A percentile compares a stretch with the other conserved stretches of the same genome.
Conservation (phyloP, 2,797 vertebrate species). For the Coccyzus lansbergi region DNA sequence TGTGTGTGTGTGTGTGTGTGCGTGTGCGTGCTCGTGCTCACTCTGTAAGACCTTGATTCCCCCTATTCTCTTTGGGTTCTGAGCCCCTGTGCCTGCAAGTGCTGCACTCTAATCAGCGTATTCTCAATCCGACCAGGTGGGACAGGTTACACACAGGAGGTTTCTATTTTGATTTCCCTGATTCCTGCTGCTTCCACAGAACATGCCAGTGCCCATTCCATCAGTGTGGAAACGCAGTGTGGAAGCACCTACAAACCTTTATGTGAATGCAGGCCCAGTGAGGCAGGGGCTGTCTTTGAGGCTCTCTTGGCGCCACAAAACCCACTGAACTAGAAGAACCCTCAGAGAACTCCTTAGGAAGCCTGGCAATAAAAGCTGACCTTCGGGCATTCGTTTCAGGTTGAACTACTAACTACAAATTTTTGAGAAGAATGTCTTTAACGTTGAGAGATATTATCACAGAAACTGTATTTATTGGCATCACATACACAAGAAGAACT, state of each 20-base stretch:
- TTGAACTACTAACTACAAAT: neutral
- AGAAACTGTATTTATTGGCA: neutral
- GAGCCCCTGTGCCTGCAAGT: neutral
- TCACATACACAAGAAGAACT: neutral
- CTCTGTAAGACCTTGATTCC: neutral
- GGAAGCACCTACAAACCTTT: neutral
- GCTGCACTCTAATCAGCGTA: fast-evolving
- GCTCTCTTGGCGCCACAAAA: neutral
- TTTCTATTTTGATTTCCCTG: neutral
- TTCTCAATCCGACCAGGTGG: fast-evolving
- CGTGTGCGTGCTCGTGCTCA: fast-evolving
- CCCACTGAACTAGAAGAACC: neutral
- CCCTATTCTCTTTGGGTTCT: neutral
- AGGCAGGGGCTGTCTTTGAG: neutral
- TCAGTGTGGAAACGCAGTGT: neutral
- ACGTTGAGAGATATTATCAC: neutral
- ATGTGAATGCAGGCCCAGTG: fast-evolving
- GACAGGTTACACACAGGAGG: neutral
- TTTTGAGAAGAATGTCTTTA: neutral
- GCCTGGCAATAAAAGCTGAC: neutral
- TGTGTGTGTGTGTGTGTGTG: too few relatives aligned
- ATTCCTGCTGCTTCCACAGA: neutral
- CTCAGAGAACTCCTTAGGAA: neutral
- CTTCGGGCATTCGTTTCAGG: neutral
- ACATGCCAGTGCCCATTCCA: neutral